Evolutionary conservation across 2,797 vertebrate species (phyloP), one percentile per base, ranked within the genome.

Genomic region (Philypnodon macrostomus): DNA sequence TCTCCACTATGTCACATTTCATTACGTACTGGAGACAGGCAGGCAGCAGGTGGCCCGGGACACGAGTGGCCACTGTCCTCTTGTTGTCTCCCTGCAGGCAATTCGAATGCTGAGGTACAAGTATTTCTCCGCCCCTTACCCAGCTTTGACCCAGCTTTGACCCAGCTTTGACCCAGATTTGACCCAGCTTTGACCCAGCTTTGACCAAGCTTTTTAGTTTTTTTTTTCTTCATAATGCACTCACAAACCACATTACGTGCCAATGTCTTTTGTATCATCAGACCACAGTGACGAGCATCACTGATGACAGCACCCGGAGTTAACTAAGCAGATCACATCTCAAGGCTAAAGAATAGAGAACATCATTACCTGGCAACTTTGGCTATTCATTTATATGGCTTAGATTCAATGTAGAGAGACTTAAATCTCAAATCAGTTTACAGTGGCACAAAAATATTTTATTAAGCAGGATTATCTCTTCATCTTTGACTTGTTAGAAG

Each of bases 1-100:
- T 83, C 82, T 81, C 73, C 54, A 56, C 17, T 78, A 67, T 76
- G 84, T 88, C 87, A 88, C 61, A 80, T 81, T 84, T 87, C 82
- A 88, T 88, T 84, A 84, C n/a, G 63, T 30, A 56, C 32, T 52
- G 58, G 75, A 47, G 47, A 58, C 58, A 56, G 63, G 64, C 75
- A 71, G 73, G 77, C 70, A 73, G 84, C 85, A 87, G 86, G 83
- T 88, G 82, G 84, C 77, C 62, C 21, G 67, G 72, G 85, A 79
- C 50, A 14, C 67, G 53, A 67, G 79, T 29, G 68, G 81, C 69
- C 61, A 45, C 59, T 68, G 67, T 74, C 73, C 72, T 70, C 54
- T 54, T 26, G n/a, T 31, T 26, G 53, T 67, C 51, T 46, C 68
- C 80, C 58, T 41, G 19, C 11, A 53, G 65, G 48, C 68, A 67